Base-by-base conservation (phyloP, 2,113 vertebrate genomes). In the Ophthalmolycus amberensis region DNA sequence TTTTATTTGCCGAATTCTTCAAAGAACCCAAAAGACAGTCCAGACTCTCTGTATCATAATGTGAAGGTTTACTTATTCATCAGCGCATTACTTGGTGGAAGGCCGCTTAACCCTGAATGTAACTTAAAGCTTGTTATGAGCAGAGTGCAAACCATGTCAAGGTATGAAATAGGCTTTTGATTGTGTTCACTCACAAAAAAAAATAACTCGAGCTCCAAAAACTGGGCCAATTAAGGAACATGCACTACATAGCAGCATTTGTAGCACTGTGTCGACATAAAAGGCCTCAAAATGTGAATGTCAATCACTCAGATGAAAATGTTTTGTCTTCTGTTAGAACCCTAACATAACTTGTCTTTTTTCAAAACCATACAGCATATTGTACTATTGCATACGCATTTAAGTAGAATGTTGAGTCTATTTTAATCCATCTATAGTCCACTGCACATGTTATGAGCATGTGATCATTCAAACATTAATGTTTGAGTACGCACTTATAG, bases 21-120 rank as follows among this genome's bases (percentile, higher is more conserved):
- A 71, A 60, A 64, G 5, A 72, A 71, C 14, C 29, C 3, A 48
- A 64, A 60, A 71, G 32, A 74, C 20, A 4, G 5, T 5, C 18
- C 37, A 46, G 15, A 22, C n/a, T 20, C 48, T 25, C n/a, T 34
- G n/a, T 48, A 46, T 71, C 14, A 4, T 59, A 46, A 60, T 46
- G 59, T 67, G 40, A 77, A 72, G 22, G 27, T 42, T 59, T n/a
- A 59, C 15, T 79, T 66, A 79, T 82, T 82, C 48, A 79, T 75
- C 14, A 60, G 44, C n/a, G 75, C n/a, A 32, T 74, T 77, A 52
- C 62, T 25, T 56, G 9, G 54, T 16, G 37, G 58, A 64, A 69
- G 63, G 63, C 77, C 44, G 10, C 40, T 75, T 54, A 56, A 75
- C 42, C 67, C 76, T 34, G 42, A 42, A 34, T 38, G 37, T 18